Evolutionary conservation across 2,797 vertebrate genomes (phyloP).

Genomic region (Danionella dracula): DNA sequence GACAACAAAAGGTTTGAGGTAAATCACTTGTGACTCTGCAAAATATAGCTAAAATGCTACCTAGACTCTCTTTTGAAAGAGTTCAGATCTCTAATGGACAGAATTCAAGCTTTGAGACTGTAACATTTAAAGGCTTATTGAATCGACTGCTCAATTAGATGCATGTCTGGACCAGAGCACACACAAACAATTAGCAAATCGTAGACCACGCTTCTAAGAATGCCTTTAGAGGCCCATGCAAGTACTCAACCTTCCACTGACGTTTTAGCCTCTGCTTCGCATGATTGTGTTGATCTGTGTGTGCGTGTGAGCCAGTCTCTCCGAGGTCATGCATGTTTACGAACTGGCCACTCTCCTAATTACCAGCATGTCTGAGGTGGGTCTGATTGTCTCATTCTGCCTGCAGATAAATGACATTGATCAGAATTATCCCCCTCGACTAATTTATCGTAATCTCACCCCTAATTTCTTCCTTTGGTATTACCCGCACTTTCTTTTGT

Average conservation of each 20-base stretch:
- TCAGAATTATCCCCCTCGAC: constrained; percentile 43
- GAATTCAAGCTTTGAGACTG: neutral
- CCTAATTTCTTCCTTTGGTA: constrained; percentile 54
- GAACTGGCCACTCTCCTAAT: constrained; percentile 59
- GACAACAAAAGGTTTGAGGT: too few species aligned
- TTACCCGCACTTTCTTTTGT: constrained; percentile 39
- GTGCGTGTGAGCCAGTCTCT: constrained; percentile 16
- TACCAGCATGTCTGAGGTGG: constrained; percentile 64
- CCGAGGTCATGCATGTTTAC: constrained; percentile 57
- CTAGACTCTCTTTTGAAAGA: too few species aligned
- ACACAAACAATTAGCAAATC: neutral
- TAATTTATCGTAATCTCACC: constrained; percentile 56
- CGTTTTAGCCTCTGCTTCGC: neutral
- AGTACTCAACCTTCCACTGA: constrained; percentile 5
- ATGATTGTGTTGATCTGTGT: constrained; percentile 4
- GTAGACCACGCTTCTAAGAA: neutral
- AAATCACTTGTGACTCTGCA: too few species aligned
- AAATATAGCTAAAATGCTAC: too few species aligned
- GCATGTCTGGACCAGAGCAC: neutral
- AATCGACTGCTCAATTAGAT: neutral
- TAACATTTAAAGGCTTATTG: neutral
- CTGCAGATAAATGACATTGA: constrained; percentile 52
- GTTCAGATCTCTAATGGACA: neutral
- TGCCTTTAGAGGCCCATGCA: neutral
- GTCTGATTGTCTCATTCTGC: constrained; percentile 34